Percentiles rank a stretch among this genome's conserved stretches.
phyloP scores from a whole-genome alignment of 2,797 vertebrate genomes.

The Siniperca obscura region DNA sequence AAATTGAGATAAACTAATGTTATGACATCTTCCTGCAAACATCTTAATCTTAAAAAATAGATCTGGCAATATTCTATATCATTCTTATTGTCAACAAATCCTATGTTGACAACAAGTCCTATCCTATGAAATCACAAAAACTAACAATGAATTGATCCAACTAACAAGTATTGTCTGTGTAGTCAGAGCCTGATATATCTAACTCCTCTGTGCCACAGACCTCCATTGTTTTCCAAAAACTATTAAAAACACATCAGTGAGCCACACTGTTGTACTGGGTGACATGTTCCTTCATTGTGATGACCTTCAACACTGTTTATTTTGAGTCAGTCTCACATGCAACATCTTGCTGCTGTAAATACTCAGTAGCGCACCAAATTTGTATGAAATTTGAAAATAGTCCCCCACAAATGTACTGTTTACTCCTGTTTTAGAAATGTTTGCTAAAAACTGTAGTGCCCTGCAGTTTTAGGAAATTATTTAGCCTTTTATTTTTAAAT shows the following conservation, averaged over 20 bases:
- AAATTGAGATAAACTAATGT: not conserved
- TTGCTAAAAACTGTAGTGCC: not conserved
- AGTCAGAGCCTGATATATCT: not conserved
- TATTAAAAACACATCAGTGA: conserved; percentile 8
- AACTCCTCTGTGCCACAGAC: not conserved
- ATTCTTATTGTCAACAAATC: not conserved
- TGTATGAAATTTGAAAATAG: not conserved
- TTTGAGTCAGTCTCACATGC: not conserved
- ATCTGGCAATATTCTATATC: not conserved
- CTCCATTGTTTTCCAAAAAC: not conserved
- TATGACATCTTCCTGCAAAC: conserved; percentile 2
- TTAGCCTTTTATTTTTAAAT: not conserved
- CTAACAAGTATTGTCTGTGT: not conserved
- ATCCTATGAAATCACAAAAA: not conserved
- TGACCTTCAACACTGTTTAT: not conserved
- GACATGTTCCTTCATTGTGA: not conserved
- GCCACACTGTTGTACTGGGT: not conserved
- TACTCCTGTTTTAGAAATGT: not conserved
- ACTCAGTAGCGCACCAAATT: not conserved
- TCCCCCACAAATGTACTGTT: not conserved
- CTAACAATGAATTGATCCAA: not conserved
- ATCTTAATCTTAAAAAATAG: not conserved
- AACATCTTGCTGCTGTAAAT: not conserved
- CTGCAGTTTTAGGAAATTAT: not conserved
- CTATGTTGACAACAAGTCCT: not conserved